phyloP scores from a whole-genome alignment of 1,140 invertebrate genomes.

The Stegodyphus mimosarum region DNA sequence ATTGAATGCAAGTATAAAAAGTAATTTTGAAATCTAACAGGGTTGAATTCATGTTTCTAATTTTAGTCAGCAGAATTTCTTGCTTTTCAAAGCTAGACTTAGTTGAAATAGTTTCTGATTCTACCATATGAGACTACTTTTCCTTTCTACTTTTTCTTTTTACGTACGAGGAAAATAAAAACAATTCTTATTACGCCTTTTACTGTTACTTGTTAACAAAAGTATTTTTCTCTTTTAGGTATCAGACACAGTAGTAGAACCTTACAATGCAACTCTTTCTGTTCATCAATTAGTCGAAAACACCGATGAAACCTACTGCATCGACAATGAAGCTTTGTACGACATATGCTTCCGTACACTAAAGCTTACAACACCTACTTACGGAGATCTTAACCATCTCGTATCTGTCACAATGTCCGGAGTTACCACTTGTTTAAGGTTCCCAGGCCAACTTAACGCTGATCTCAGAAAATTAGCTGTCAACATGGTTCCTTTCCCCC shows the following conservation, averaged over 20 bases:
- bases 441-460: constrained; percentile 85
- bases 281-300: constrained; percentile 83
- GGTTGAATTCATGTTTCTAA: too few relatives aligned
- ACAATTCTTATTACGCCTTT: neutral
- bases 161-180: neutral
- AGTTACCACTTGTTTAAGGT: constrained; percentile 83
- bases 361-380: constrained; percentile 78
- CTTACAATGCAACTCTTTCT: constrained; percentile 76
- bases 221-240: constrained; percentile 66
- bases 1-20: too few relatives aligned
- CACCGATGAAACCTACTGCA: constrained; percentile 76
- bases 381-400: constrained; percentile 74
- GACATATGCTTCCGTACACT: constrained; percentile 93
- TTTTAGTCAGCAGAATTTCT: too few relatives aligned
- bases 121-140: too few relatives aligned
- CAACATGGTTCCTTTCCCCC: constrained; percentile 83
- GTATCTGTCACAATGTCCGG: constrained; percentile 78
- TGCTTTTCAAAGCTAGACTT: too few relatives aligned
- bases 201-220: too few relatives aligned
- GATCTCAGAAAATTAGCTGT: constrained; percentile 86
- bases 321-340: constrained; percentile 84
- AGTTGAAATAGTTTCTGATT: too few relatives aligned
- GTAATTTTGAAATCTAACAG: too few relatives aligned
- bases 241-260: constrained; percentile 73
- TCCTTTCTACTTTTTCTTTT: neutral